A percentile compares a stretch with the other conserved stretches of the same genome.
These are phyloP conservation scores for Pterois miles DNA, from an alignment of 2,797 vertebrate genomes.

Conservation along the genomic window DNA sequence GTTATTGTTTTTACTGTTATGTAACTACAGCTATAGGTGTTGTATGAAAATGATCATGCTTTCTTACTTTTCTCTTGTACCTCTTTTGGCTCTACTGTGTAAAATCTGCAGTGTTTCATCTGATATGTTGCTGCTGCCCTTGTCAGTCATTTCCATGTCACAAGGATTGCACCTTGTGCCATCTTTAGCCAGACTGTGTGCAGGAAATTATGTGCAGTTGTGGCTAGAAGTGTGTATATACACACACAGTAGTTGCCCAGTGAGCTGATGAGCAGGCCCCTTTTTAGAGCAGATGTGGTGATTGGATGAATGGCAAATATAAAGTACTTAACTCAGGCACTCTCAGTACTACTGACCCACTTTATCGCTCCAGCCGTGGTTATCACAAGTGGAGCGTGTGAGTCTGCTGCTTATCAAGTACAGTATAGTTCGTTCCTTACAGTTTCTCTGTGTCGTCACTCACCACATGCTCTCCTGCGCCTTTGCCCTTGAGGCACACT, in stretches of 20 bases:
- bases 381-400: neutral
- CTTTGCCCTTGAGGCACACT: neutral
- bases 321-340: neutral
- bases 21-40: neutral
- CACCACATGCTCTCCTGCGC: neutral
- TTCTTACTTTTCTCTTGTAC: no score
- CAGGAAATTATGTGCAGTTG: neutral
- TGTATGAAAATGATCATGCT: neutral
- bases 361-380: neutral
- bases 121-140: no score
- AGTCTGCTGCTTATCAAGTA: neutral
- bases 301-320: slow-evolving; percentile 13
- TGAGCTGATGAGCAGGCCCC: neutral
- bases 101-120: no score
- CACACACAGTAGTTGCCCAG: neutral
- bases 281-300: slow-evolving; percentile 25
- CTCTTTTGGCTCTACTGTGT: neutral
- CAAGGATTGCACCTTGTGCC: neutral
- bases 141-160: neutral
- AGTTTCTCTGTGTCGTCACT: neutral
- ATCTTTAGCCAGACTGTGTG: neutral
- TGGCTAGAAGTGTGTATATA: no score
- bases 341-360: slow-evolving; percentile 41
- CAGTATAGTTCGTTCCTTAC: neutral
- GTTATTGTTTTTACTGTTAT: neutral